Evolutionary conservation across 2,113 vertebrate genomes (phyloP).

Genomic region (Pelodiscus sinensis): DNA sequence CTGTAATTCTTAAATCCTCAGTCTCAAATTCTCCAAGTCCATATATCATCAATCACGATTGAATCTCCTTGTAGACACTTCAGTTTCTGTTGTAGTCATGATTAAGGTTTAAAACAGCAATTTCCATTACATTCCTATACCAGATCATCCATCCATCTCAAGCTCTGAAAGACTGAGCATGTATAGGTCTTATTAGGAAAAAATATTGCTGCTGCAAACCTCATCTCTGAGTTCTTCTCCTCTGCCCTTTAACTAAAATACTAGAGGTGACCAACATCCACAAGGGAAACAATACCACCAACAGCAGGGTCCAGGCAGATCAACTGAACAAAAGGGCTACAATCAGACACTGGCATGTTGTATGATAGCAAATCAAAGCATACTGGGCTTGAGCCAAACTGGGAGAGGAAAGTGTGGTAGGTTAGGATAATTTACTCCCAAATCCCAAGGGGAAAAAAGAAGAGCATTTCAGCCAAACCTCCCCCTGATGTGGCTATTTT

Average conservation of each 20-base stretch:
- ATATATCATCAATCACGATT: not conserved
- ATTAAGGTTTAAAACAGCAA: not conserved
- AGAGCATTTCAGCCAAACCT: slow-evolving; percentile 4
- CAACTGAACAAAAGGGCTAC: not conserved
- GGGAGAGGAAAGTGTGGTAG: not conserved
- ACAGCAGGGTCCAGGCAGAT: not conserved
- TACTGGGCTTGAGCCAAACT: not conserved
- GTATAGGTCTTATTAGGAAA: not conserved
- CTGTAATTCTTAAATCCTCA: not conserved
- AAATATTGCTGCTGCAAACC: not conserved
- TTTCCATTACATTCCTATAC: not conserved
- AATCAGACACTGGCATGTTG: not conserved
- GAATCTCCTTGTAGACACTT: slow-evolving; percentile 5
- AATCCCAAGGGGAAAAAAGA: slow-evolving; percentile 1
- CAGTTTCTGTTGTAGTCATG: not conserved
- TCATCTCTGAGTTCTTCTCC: not conserved
- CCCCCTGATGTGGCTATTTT: slow-evolving; percentile 23
- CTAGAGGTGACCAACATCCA: slow-evolving; percentile 33
- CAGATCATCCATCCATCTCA: not conserved
- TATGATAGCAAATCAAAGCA: not conserved
- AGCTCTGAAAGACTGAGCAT: not conserved
- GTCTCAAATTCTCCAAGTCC: not conserved
- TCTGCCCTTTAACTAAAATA: slow-evolving; percentile 11
- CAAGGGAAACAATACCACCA: not conserved
- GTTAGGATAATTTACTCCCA: not conserved